Evolutionary conservation across 2,888 invertebrate genomes (phyloP).

Genomic region (Thecocarcelia acutangulata): DNA sequence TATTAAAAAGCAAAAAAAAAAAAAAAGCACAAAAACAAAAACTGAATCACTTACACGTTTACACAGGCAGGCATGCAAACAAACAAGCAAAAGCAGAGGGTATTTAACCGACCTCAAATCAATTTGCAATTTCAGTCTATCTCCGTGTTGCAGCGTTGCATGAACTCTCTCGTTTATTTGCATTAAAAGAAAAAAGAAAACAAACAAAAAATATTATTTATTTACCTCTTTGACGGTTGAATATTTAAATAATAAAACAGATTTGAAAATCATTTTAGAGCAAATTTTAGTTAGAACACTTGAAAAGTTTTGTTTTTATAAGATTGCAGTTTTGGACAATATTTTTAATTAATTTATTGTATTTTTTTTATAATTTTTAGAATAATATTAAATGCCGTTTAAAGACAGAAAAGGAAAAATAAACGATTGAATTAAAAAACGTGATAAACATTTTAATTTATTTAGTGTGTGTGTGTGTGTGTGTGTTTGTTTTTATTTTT

Average conservation of each 20-base stretch:
- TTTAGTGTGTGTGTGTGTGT: background rate
- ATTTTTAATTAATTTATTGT: background rate
- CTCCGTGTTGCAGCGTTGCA: constrained; percentile 81
- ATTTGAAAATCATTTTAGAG: constrained; percentile 54
- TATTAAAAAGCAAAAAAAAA: constrained; percentile 10
- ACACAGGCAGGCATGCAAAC: constrained; percentile 60
- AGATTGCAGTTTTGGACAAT: background rate
- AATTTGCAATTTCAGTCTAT: constrained; percentile 82
- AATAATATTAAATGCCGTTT: constrained; percentile 51
- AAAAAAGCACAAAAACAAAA: too few species aligned
- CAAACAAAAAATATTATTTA: constrained; percentile 28
- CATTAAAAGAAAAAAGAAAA: constrained; percentile 33
- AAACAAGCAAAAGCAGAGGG: constrained; percentile 77
- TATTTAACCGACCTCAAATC: constrained; percentile 82
- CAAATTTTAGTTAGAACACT: constrained; percentile 63
- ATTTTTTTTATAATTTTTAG: constrained; percentile 21
- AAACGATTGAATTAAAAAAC: constrained; percentile 47
- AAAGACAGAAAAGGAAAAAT: constrained; percentile 24
- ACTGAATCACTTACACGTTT: constrained; percentile 54
- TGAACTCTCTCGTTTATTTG: constrained; percentile 74
- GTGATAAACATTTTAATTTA: constrained; percentile 56
- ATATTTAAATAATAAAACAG: constrained; percentile 49
- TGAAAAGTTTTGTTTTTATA: constrained; percentile 54
- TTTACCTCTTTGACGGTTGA: constrained; percentile 49
- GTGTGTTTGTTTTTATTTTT: background rate